A percentile compares a stretch with the other conserved stretches of the same genome.
These are phyloP conservation scores for Rousettus leschenaultii DNA, from an alignment of 2,113 vertebrate genomes.

Conservation along the genomic window DNA sequence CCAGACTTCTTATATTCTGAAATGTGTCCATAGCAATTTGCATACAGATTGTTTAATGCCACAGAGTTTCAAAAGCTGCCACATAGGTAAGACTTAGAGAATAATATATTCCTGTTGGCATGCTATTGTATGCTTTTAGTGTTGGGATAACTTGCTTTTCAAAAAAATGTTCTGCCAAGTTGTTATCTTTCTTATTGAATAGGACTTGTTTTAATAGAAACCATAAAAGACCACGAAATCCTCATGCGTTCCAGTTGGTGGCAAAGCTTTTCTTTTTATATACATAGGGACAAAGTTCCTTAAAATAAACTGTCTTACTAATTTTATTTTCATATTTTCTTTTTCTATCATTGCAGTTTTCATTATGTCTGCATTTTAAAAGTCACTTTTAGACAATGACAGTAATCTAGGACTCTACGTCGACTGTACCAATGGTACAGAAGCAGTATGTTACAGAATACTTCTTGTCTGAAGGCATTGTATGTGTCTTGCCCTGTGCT, in stretches of 20 bases:
- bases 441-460: slow-evolving; percentile 76
- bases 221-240: slow-evolving; percentile 64
- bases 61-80: slow-evolving; percentile 64
- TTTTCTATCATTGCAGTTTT: slow-evolving; percentile 68
- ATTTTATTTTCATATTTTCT: slow-evolving; percentile 4
- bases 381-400: slow-evolving; percentile 76
- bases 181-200: slow-evolving; percentile 53
- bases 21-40: slow-evolving; percentile 27
- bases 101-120: slow-evolving; percentile 35
- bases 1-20: slow-evolving; percentile 48
- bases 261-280: slow-evolving; percentile 47
- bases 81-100: slow-evolving; percentile 1
- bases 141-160: background rate
- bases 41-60: slow-evolving; percentile 53
- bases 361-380: slow-evolving; percentile 65
- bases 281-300: slow-evolving; percentile 1
- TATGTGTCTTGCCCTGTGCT: slow-evolving; percentile 81
- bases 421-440: slow-evolving; percentile 47
- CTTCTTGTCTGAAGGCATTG: slow-evolving; percentile 84
- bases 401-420: slow-evolving; percentile 57
- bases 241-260: slow-evolving; percentile 46
- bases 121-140: slow-evolving; percentile 6
- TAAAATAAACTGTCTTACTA: slow-evolving; percentile 6
- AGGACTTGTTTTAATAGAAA: slow-evolving; percentile 48
- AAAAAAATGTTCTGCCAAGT: slow-evolving; percentile 27